Evolutionary conservation across 2,113 vertebrate species (phyloP).

Genomic region (Prunella fulvescens): DNA sequence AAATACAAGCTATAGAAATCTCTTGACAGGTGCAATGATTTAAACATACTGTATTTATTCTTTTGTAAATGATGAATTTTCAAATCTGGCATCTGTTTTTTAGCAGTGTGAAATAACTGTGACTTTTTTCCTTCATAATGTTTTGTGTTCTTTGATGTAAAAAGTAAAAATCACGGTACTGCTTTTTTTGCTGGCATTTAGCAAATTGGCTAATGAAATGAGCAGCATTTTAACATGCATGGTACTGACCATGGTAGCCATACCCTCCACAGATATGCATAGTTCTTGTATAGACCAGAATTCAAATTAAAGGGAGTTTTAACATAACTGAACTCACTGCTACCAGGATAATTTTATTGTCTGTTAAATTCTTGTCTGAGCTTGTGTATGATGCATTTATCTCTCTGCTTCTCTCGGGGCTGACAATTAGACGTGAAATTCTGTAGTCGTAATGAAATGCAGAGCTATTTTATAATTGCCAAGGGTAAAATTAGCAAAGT

Average conservation of each 20-base stretch:
- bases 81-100: slow-evolving; percentile 58
- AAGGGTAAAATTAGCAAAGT: slow-evolving; percentile 82
- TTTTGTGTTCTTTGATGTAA: slow-evolving; percentile 62
- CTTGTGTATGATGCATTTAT: slow-evolving; percentile 64
- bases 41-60: slow-evolving; percentile 67
- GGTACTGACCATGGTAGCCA: not conserved
- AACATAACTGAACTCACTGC: not conserved
- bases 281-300: slow-evolving; percentile 27
- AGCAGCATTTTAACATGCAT: not conserved
- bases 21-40: slow-evolving; percentile 66
- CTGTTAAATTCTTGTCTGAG: slow-evolving; percentile 56
- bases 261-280: not conserved
- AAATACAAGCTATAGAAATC: slow-evolving; percentile 62
- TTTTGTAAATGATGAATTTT: slow-evolving; percentile 62
- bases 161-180: slow-evolving; percentile 19
- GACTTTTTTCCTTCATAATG: slow-evolving; percentile 50
- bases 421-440: slow-evolving; percentile 72
- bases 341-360: slow-evolving; percentile 58
- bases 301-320: slow-evolving; percentile 20
- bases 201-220: not conserved
- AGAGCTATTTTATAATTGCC: slow-evolving; percentile 79
- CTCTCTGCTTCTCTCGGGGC: slow-evolving; percentile 58
- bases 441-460: slow-evolving; percentile 73
- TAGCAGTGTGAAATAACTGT: slow-evolving; percentile 58
- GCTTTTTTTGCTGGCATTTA: slow-evolving; percentile 22